These are phyloP conservation scores for Pygocentrus nattereri DNA, from an alignment of 2,797 vertebrate genomes.

Conservation along the genomic window DNA sequence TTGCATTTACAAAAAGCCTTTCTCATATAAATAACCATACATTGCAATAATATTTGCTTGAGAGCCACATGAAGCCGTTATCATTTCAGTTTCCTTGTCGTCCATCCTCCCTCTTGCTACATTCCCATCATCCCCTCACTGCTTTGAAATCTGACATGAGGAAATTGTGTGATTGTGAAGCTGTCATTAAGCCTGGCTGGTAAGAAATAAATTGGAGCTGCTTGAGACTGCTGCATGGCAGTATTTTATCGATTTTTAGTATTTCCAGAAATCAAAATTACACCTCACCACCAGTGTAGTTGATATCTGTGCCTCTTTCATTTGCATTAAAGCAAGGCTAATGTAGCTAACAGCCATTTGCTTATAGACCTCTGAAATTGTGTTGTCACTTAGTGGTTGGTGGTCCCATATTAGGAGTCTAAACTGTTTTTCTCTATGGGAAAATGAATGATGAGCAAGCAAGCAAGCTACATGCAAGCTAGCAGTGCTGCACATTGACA, in stretches of 20 bases:
- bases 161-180: constrained; percentile 1
- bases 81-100: constrained; percentile 35
- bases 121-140: not conserved
- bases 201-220: not conserved
- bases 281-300: too few relatives aligned
- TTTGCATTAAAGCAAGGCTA: too few relatives aligned
- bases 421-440: too few relatives aligned
- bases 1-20: constrained; percentile 61
- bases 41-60: constrained; percentile 60
- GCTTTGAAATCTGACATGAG: constrained; percentile 21
- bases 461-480: too few relatives aligned
- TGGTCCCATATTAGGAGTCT: too few relatives aligned
- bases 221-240: not conserved
- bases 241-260: not conserved
- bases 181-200: not conserved
- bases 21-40: constrained; percentile 65
- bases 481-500: too few relatives aligned
- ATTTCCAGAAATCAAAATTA: not conserved
- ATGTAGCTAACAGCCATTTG: too few relatives aligned
- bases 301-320: too few relatives aligned
- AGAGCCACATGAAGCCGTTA: constrained; percentile 48
- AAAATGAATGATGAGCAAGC: too few relatives aligned
- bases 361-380: too few relatives aligned
- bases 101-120: not conserved
- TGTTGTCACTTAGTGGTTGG: too few relatives aligned